phyloP scores from a whole-genome alignment of 2,888 invertebrate species.

The Spilosoma lubricipeda region DNA sequence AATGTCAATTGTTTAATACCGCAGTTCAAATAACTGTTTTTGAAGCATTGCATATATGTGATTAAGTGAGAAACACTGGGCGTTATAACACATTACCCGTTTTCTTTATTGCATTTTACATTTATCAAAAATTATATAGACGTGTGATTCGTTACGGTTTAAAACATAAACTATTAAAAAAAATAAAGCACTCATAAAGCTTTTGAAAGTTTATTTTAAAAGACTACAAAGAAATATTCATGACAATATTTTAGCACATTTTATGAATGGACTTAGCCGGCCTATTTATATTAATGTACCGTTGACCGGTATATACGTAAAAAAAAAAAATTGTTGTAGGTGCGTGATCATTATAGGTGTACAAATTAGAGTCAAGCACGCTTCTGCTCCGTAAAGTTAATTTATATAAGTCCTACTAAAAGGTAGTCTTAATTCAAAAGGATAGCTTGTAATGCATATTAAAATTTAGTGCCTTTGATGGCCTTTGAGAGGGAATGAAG shows the following conservation, averaged over 20 bases:
- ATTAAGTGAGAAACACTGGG: not conserved
- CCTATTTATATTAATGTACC: slow-evolving; percentile 17
- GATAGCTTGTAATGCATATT: slow-evolving; percentile 20
- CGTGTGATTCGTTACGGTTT: not conserved
- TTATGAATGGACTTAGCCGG: slow-evolving; percentile 17
- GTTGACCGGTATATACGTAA: slow-evolving; percentile 39
- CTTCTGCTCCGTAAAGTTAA: slow-evolving; percentile 36
- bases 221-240: not conserved
- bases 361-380: slow-evolving; percentile 43
- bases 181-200: not conserved
- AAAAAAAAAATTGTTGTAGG: slow-evolving; percentile 37
- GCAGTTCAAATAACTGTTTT: not conserved
- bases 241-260: not conserved
- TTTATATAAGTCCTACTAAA: slow-evolving; percentile 23
- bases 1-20: not conserved
- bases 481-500: slow-evolving; percentile 2
- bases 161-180: not conserved
- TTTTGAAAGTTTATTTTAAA: not conserved
- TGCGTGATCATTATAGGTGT: slow-evolving; percentile 38
- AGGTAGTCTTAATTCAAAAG: not conserved
- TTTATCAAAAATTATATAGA: not conserved
- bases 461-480: slow-evolving; percentile 15
- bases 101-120: too few relatives aligned
- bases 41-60: not conserved
- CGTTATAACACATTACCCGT: not conserved